These are phyloP conservation scores for Barbus barbus DNA, from an alignment of 2,113 vertebrate genomes.

Conservation along the genomic window DNA sequence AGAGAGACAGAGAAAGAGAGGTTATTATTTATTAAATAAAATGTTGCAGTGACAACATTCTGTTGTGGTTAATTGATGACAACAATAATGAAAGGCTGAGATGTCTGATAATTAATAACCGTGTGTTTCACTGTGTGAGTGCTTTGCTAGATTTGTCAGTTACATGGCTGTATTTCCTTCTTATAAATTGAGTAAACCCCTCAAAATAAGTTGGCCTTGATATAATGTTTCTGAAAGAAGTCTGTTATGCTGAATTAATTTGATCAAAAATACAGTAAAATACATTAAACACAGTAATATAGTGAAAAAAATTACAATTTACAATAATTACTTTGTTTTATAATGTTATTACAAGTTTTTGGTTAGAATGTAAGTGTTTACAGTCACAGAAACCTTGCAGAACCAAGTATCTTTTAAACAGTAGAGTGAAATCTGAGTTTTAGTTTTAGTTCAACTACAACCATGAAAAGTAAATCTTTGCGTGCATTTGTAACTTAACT, in stretches of 20 bases:
- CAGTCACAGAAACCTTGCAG: too few species aligned
- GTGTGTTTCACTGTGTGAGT: not conserved
- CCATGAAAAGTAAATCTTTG: not conserved
- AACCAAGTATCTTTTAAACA: too few species aligned
- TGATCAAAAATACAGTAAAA: not conserved
- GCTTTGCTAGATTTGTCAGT: not conserved
- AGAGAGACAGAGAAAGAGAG: not conserved
- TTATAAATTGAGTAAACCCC: not conserved
- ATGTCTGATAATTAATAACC: constrained; percentile 22
- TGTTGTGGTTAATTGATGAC: constrained; percentile 36
- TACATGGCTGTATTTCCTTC: not conserved
- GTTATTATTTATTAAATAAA: constrained; percentile 23
- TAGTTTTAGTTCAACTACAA: not conserved
- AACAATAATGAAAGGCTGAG: constrained; percentile 38
- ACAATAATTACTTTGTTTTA: too few species aligned
- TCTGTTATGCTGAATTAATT: not conserved
- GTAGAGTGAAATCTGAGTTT: not conserved
- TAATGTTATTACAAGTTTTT: too few species aligned
- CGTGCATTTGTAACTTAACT: not conserved
- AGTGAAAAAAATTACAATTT: too few species aligned
- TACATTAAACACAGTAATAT: too few species aligned
- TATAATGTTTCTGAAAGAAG: not conserved
- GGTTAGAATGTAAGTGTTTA: too few species aligned
- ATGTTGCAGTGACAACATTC: constrained; percentile 6
- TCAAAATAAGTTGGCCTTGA: not conserved